A percentile compares a stretch with the other conserved stretches of the same genome.
Conservation (phyloP, 2,113 vertebrate species). For the Struthidea cinerea region DNA sequence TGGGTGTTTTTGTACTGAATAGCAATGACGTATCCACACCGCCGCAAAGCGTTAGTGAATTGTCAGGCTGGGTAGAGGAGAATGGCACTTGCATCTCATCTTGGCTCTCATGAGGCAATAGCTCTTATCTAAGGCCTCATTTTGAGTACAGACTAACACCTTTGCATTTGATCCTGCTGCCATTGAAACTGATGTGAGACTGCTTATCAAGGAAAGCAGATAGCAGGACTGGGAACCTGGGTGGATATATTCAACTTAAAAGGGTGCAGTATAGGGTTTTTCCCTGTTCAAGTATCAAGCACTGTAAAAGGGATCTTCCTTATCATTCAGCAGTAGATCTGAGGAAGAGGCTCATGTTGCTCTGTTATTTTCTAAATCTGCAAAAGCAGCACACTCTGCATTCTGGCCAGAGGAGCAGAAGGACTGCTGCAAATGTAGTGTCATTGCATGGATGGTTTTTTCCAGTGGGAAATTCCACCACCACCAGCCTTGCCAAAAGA, state of each 20-base stretch:
- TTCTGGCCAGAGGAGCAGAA: not conserved
- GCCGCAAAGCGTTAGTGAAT: not conserved
- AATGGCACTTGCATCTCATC: not conserved
- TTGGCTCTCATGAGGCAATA: not conserved
- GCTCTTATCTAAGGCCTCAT: not conserved
- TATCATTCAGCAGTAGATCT: not conserved
- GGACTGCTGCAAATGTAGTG: not conserved
- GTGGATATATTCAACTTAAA: not conserved
- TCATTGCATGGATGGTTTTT: not conserved
- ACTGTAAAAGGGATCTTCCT: not conserved
- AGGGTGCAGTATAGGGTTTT: not conserved
- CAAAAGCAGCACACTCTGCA: not conserved
- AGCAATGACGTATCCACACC: not conserved
- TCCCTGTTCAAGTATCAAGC: not conserved
- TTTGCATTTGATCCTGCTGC: not conserved
- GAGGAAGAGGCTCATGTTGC: not conserved
- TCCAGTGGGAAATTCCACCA: not conserved
- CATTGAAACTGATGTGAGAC: not conserved
- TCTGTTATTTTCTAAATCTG: not conserved
- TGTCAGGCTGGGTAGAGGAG: not conserved
- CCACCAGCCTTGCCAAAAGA: not conserved
- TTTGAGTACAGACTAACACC: not conserved
- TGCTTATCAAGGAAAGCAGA: not conserved
- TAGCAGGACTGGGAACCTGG: not conserved
- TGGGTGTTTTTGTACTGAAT: not conserved